These are phyloP conservation scores for Sula dactylatra DNA, from an alignment of 2,113 vertebrate species.

Conservation along the genomic window DNA sequence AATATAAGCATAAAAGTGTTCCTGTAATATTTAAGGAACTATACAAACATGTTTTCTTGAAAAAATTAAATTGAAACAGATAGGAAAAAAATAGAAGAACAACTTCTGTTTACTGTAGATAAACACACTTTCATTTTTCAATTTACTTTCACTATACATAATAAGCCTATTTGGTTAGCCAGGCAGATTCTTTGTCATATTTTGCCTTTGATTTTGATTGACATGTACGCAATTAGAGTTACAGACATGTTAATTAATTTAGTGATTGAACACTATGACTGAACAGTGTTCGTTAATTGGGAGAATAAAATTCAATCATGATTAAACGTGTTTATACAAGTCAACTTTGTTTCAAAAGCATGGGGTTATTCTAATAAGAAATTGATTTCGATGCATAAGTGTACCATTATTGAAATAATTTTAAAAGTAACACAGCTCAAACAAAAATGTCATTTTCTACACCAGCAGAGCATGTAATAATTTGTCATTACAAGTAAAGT, in stretches of 20 bases:
- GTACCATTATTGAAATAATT: conserved; percentile 70
- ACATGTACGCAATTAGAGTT: conserved; percentile 10
- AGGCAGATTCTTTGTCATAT: not conserved
- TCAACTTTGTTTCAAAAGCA: conserved; percentile 33
- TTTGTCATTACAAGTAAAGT: conserved; percentile 61
- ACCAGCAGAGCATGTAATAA: conserved; percentile 77
- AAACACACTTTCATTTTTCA: not conserved
- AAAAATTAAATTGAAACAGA: not conserved
- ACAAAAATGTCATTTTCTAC: conserved; percentile 78
- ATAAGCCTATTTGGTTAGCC: not conserved
- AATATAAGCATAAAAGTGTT: not conserved
- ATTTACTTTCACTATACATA: not conserved
- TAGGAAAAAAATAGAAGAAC: not conserved
- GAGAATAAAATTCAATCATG: conserved; percentile 22
- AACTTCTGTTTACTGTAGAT: not conserved
- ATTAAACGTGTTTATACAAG: conserved; percentile 34
- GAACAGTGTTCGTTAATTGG: conserved; percentile 20
- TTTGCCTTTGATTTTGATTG: conserved; percentile 32
- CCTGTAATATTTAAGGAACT: not conserved
- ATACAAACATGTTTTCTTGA: not conserved
- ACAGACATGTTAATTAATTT: conserved; percentile 46
- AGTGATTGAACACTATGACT: not conserved
- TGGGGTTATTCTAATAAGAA: conserved; percentile 53
- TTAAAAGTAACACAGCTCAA: conserved; percentile 59
- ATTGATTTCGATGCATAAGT: conserved; percentile 53